Evolutionary conservation across 2,797 vertebrate genomes (phyloP).

Genomic region (Halcyon badia): DNA sequence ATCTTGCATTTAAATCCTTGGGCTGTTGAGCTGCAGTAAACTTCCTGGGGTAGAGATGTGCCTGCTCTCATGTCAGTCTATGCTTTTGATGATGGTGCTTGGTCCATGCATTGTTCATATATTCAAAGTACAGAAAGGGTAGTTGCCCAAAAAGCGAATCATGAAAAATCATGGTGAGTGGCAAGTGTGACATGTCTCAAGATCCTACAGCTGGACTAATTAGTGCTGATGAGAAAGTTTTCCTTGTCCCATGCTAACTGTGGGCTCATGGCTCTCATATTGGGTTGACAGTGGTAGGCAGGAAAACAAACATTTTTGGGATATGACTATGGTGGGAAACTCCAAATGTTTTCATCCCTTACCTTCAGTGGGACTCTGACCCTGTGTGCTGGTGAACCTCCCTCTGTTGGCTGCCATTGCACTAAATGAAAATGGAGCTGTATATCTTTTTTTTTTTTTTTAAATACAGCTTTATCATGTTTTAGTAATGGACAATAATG

Average conservation of each 20-base stretch:
- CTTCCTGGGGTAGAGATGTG: not conserved
- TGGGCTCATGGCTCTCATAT: not conserved
- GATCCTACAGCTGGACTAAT: not conserved
- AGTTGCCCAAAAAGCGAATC: not conserved
- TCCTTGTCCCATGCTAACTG: not conserved
- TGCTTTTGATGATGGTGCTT: not conserved
- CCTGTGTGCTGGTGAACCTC: accelerated
- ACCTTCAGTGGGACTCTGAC: not conserved
- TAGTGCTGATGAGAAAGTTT: not conserved
- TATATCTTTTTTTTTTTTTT: not conserved
- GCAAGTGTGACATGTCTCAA: not conserved
- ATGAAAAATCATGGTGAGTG: not conserved
- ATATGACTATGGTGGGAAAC: not conserved
- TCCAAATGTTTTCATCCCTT: not conserved
- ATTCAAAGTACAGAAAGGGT: not conserved
- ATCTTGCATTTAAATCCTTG: not conserved
- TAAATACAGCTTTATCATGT: not conserved
- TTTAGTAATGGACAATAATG: constrained; percentile 22
- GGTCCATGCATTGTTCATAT: accelerated
- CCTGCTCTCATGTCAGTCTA: not conserved
- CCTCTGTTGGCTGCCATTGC: not conserved
- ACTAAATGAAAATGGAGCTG: not conserved
- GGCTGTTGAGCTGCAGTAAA: not conserved
- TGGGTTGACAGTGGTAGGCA: not conserved
- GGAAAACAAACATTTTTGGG: not conserved